These are phyloP conservation scores for Hirudinaria manillensis DNA, from an alignment of 2,888 invertebrate species.

Conservation along the genomic window DNA sequence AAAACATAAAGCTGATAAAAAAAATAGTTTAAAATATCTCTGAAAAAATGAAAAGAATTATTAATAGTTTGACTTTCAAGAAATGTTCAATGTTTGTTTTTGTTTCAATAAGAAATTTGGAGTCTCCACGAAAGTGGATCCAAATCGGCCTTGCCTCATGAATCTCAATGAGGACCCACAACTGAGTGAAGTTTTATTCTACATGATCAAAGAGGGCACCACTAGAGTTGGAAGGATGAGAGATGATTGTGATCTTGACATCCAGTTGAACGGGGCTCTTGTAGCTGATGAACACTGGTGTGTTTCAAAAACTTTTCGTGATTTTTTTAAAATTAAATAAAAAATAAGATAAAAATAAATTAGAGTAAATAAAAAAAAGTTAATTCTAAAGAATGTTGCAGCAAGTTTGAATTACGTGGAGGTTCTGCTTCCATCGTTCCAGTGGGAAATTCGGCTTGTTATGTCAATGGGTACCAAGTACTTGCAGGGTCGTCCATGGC, in stretches of 20 bases:
- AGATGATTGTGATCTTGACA: slow-evolving; percentile 56
- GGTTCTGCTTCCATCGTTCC: slow-evolving; percentile 46
- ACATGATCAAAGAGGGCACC: slow-evolving; percentile 57
- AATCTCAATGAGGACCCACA: slow-evolving; percentile 65
- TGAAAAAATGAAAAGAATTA: too few relatives aligned
- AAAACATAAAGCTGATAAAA: too few relatives aligned
- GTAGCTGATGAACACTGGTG: slow-evolving; percentile 64
- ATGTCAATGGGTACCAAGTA: slow-evolving; percentile 51
- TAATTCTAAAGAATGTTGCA: slow-evolving; percentile 36
- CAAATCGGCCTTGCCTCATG: slow-evolving; percentile 60
- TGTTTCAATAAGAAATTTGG: slow-evolving; percentile 53
- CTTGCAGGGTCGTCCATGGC: slow-evolving; percentile 40
- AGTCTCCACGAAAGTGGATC: slow-evolving; percentile 56
- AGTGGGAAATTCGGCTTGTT: slow-evolving; percentile 49
- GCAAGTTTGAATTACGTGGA: slow-evolving; percentile 46
- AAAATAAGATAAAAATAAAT: neutral
- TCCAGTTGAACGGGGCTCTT: slow-evolving; percentile 62
- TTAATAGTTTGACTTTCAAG: neutral
- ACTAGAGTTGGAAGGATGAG: slow-evolving; percentile 56
- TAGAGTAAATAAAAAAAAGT: neutral
- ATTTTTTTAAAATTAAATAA: neutral
- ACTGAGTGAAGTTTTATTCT: slow-evolving; percentile 61
- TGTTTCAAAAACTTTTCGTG: slow-evolving; percentile 40
- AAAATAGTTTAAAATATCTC: too few relatives aligned
- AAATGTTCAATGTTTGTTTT: neutral